A percentile compares a stretch with the other conserved stretches of the same genome.
Conservation (phyloP, 1,140 invertebrate species). For the Drosophila navojoa region DNA sequence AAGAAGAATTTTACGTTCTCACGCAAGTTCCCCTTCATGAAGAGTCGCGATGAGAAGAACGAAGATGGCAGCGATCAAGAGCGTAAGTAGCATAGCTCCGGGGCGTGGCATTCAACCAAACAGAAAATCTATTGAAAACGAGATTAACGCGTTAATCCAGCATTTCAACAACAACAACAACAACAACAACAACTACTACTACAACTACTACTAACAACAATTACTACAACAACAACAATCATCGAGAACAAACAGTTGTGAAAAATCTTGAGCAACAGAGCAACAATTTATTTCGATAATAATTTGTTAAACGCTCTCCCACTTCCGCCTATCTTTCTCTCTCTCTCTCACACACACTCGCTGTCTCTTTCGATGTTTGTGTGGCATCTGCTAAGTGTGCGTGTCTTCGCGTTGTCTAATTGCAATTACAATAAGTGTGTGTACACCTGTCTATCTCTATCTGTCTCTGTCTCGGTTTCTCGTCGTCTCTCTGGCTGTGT, state of each 20-base stretch:
- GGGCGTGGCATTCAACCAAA: constrained; percentile 12
- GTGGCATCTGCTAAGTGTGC: constrained; percentile 31
- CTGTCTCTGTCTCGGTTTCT: constrained; percentile 11
- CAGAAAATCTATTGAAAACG: neutral
- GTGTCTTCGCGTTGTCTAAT: constrained; percentile 21
- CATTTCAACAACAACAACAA: constrained; percentile 6
- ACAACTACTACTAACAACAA: constrained; percentile 1
- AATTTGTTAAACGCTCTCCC: constrained; percentile 19
- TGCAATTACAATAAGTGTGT: constrained; percentile 21
- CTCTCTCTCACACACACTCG: neutral
- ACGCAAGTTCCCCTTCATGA: constrained; percentile 99
- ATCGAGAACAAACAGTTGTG: neutral
- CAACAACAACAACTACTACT: constrained; percentile 6
- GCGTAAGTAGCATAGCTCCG: constrained; percentile 90
- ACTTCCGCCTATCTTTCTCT: neutral
- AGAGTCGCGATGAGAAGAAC: constrained; percentile 98
- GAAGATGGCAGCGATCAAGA: constrained; percentile 99
- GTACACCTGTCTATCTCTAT: constrained; percentile 7
- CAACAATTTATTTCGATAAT: constrained; percentile 30
- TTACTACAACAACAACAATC: constrained; percentile 14
- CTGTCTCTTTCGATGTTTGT: neutral
- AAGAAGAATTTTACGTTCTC: constrained; percentile 99
- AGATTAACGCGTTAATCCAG: no score
- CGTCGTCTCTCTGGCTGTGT: neutral
- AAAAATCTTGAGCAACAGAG: constrained; percentile 24